A percentile compares a stretch with the other conserved stretches of the same genome.
These are phyloP conservation scores for Drosophila chauvacae DNA, from an alignment of 1,140 invertebrate species.

Conservation along the genomic window DNA sequence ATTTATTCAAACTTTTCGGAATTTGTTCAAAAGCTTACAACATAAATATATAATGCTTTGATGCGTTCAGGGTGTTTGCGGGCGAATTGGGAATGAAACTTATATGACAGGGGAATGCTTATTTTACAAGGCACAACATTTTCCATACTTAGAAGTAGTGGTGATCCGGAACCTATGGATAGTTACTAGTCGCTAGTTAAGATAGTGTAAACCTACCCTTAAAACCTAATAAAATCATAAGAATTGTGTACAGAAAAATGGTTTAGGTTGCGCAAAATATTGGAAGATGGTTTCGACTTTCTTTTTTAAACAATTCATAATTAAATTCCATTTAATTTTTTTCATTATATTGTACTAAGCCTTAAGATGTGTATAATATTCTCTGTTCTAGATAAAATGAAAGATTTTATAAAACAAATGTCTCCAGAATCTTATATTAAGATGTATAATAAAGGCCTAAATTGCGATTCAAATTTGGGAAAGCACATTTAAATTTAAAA, in stretches of 20 bases:
- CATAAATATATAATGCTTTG: conserved; percentile 33
- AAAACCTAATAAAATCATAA: conserved; percentile 78
- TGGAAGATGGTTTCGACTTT: neutral
- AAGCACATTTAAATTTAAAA: neutral
- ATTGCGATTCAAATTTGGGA: neutral
- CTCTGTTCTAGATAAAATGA: neutral
- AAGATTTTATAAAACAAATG: neutral
- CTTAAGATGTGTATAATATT: neutral
- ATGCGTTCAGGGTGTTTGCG: conserved; percentile 21
- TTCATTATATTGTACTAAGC: neutral
- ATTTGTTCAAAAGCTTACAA: conserved; percentile 39
- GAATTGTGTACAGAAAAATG: conserved; percentile 10
- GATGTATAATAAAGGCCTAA: too few relatives aligned
- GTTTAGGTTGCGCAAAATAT: neutral
- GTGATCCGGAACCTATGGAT: conserved; percentile 70
- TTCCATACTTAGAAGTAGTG: conserved; percentile 50
- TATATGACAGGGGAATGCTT: conserved; percentile 37
- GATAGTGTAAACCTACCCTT: conserved; percentile 65
- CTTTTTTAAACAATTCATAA: too few relatives aligned
- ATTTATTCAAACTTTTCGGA: conserved; percentile 47
- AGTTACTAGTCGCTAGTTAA: conserved; percentile 49
- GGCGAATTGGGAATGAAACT: neutral
- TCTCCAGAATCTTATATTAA: too few relatives aligned
- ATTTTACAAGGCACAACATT: conserved; percentile 72
- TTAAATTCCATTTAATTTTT: too few relatives aligned